Percentiles rank a stretch among this genome's conserved stretches.
phyloP scores from a whole-genome alignment of 2,113 vertebrate species.

The Potamarius usumacintae region DNA sequence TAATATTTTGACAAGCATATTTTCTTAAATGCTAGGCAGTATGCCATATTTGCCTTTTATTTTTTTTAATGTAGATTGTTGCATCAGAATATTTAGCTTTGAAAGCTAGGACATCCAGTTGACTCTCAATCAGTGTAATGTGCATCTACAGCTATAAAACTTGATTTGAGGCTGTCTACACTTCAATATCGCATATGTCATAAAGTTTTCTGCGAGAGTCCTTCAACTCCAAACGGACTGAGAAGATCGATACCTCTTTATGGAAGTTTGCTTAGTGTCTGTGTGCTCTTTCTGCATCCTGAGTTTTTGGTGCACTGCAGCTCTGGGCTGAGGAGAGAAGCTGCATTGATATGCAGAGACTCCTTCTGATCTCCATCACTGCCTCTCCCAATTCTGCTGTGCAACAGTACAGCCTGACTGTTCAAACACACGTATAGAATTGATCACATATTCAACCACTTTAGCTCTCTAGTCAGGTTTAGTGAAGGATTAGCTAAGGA shows the following conservation, averaged over 20 bases:
- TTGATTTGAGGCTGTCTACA: neutral
- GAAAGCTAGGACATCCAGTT: neutral
- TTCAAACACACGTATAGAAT: neutral
- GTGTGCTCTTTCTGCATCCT: constrained; percentile 59
- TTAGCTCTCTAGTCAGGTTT: neutral
- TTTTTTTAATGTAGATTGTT: neutral
- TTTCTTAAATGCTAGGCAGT: neutral
- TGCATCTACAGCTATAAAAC: constrained; percentile 14
- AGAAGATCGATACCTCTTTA: constrained; percentile 16
- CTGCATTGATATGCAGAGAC: constrained; percentile 93
- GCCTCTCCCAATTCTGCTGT: constrained; percentile 61
- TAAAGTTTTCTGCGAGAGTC: neutral
- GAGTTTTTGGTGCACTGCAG: constrained; percentile 95
- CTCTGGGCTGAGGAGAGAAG: constrained; percentile 78
- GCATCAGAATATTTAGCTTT: neutral
- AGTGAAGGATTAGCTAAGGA: neutral
- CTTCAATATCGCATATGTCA: constrained; percentile 1
- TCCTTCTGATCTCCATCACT: constrained; percentile 80
- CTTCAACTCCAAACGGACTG: neutral
- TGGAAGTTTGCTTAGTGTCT: constrained; percentile 37
- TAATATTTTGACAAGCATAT: neutral
- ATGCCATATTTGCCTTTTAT: neutral
- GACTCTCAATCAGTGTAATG: constrained; percentile 17
- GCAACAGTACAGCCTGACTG: constrained; percentile 15
- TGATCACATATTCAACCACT: neutral